Evolutionary conservation across 2,113 vertebrate genomes (phyloP), one percentile per base, ranked within the genome.

Genomic region (Reinhardtius hippoglossoides): DNA sequence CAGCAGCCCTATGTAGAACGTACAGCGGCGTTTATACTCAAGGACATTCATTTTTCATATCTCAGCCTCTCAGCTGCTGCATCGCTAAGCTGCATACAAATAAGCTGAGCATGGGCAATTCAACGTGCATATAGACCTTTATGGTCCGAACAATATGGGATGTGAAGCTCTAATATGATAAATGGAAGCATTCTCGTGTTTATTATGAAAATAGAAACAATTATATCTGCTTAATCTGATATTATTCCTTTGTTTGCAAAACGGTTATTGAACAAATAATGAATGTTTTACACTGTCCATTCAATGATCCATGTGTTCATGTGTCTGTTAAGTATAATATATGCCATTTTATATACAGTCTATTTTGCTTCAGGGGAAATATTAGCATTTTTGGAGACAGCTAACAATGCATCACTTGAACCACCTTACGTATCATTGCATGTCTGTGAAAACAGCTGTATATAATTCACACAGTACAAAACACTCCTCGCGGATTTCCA

Each of bases 11-110:
- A 31, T 16, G 63, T 81, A 70, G 68, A 80, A 76, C 59, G 40
- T 57, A 26, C 48, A 54, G 64, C 21, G 9, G 71, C 67, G 55
- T 21, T 44, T 59, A 75, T 59, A 71, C 66, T 83, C 79, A 86
- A 89, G 76, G 81, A 78, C 77, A 7, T 74, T 82, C 64, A 67
- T 85, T 81, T 88, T 80, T 81, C 82, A 88, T 81, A 73, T 74
- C 61, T 40, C 16, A 56, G 76, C 74, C 70, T 64, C 50, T 72
- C 67, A 55, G 54, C 67, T 67, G 55, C 61, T 50, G 79, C 73
- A 3, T 61, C 48, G 18, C 66, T 26, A 44, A 62, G 74, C 61
- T 76, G 83, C 81, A 84, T 83, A 89, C 82, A 82, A 67, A 87
- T 80, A 46, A 83, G 62, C 64, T 9, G 13, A 63, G 72, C 44